Base-by-base conservation (phyloP, 2,888 invertebrate species). In the Atethmia centrago region DNA sequence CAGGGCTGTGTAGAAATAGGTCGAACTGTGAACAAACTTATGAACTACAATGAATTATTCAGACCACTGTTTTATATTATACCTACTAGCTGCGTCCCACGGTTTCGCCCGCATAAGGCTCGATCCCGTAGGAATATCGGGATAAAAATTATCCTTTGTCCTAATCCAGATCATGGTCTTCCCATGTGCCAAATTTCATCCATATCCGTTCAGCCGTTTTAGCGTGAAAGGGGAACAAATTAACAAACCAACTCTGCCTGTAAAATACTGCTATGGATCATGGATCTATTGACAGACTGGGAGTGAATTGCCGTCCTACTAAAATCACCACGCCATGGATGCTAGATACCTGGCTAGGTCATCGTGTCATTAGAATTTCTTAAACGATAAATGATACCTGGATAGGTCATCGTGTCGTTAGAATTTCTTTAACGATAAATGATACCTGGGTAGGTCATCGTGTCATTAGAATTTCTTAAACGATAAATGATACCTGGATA, bases 1-100 rank as follows among this genome's bases (percentile, higher is more conserved):
- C 14, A 36, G 53, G 63, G 36, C 42, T 66, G 19, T 49, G 28
- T 42, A 21, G 56, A 51, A 28, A 66, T 53, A 45, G 8, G 36
- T 47, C 1, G 40, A 73, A 68, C 49, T 56, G 40, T 56, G 12
- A 56, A 58, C n/a, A 36, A 79, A 79, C 25, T 56, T 62, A 28
- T 31, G 25, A 58, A 63, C 8, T 58, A 5, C 36, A 45, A 62
- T 66, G 10, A 31, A 28, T 56, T 55, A 25, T 71, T 51, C 1
- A 9, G 21, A 62, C 19, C 36, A n/a, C n/a, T 53, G 40, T 21
- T 56, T n/a, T 36, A 19, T 40, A 21, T 42, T 1, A 8, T n/a
- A n/a, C n/a, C n/a, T n/a, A n/a, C n/a, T n/a, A n/a, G n/a, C n/a
- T n/a, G n/a, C n/a, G n/a, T n/a, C n/a, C n/a, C n/a, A n/a, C n/a